Percentiles rank a stretch among this genome's conserved stretches.
phyloP scores from a whole-genome alignment of 2,797 vertebrate species.

The Staurois parvus region DNA sequence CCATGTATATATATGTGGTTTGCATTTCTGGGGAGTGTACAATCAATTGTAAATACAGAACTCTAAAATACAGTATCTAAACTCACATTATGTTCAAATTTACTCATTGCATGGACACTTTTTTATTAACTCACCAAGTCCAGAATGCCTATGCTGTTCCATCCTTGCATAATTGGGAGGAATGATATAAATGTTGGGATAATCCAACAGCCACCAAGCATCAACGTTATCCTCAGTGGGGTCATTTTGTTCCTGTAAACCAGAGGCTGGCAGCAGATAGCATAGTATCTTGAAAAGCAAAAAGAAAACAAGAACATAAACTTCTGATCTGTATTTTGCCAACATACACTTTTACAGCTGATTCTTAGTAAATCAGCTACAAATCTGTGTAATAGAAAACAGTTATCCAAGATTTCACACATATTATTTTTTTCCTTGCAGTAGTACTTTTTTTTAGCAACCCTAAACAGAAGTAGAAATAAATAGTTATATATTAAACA shows the following conservation, averaged over 20 bases:
- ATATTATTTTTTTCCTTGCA: too few relatives aligned
- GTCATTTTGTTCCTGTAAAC: constrained; percentile 99
- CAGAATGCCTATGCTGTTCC: constrained; percentile 97
- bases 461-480: too few relatives aligned
- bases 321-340: background rate
- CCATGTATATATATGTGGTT: too few relatives aligned
- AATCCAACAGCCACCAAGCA: constrained; percentile 97
- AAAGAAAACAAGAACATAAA: constrained; percentile 10
- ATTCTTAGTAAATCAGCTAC: background rate
- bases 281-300: constrained; percentile 87
- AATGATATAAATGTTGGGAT: constrained; percentile 97
- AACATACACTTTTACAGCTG: background rate
- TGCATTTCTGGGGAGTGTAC: too few relatives aligned
- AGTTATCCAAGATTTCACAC: too few relatives aligned
- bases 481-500: too few relatives aligned
- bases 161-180: constrained; percentile 98
- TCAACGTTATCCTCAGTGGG: constrained; percentile 88
- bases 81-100: background rate
- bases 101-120: too few relatives aligned
- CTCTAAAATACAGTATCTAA: too few relatives aligned
- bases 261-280: constrained; percentile 97
- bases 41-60: too few relatives aligned
- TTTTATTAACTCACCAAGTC: constrained; percentile 85
- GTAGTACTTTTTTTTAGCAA: too few relatives aligned
- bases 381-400: too few relatives aligned